Base-by-base conservation (phyloP, 2,113 vertebrate genomes). In the Aspiorhynchus laticeps region DNA sequence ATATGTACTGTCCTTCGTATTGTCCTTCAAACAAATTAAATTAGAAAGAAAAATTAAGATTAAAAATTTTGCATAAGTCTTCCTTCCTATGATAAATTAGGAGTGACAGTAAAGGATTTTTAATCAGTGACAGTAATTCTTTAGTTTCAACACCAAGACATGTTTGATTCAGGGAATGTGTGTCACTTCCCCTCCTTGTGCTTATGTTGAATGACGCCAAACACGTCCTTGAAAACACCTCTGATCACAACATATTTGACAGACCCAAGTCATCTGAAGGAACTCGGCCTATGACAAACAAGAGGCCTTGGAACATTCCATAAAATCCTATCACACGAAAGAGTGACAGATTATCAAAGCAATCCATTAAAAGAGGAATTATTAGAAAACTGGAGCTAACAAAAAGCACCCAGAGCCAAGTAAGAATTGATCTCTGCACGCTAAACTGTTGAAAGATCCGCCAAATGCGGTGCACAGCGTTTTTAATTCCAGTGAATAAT, bases 211-310 rank as follows among this genome's bases (percentile, higher is more conserved):
- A 69, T 85, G 41, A 83, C 12, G 38, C 19, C 56, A 71, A 56
- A 71, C 71, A 43, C 33, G 46, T 82, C 78, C 82, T 85, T 87
- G 85, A 85, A 84, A 80, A 53, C 48, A 83, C 24, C 36, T 89
- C 63, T 53, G 59, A 69, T 51, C 43, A 71, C 8, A 69, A 69
- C 38, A 69, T 8, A 31, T n/a, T n/a, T 48, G 80, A 69, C 17
- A 17, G 41, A 69, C 15, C 7, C 2, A 8, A 69, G 63, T 48
- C 9, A 0, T 83, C 51, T 51, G 36, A 48, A 73, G 41, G 31
- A 79, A 83, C 41, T 63, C 19, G 0, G 8, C 7, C 2, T 74
- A n/a, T 26, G 80, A 53, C 43, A 71, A 83, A 83, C 63, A 11
- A 26, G 33, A 75, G 59, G 59, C 21, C 76, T 53, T 74, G 63